These are phyloP conservation scores for Holocentrus rufus DNA, from an alignment of 2,797 vertebrate genomes.

Conservation along the genomic window DNA sequence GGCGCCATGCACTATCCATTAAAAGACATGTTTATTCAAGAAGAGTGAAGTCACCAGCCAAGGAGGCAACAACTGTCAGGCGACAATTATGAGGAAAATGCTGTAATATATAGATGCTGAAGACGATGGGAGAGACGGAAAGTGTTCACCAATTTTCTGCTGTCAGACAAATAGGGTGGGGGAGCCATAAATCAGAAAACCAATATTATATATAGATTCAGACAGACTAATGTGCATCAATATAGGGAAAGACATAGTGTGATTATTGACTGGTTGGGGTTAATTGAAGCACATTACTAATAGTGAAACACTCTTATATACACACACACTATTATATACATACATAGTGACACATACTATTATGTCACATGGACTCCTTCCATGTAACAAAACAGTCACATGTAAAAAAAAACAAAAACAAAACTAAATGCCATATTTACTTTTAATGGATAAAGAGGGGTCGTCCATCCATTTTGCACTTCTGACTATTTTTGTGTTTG, in stretches of 20 bases:
- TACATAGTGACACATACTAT: too few species aligned
- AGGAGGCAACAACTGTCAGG: neutral
- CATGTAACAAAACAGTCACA: too few species aligned
- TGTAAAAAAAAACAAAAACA: slow-evolving; percentile 10
- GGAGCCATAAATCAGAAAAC: slow-evolving; percentile 26
- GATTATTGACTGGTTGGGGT: slow-evolving; percentile 61
- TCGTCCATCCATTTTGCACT: too few species aligned
- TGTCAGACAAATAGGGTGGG: slow-evolving; percentile 33
- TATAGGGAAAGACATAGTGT: slow-evolving; percentile 39
- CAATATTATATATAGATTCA: slow-evolving; percentile 24
- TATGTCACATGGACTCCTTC: too few species aligned
- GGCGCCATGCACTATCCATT: slow-evolving; percentile 28
- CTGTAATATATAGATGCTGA: neutral
- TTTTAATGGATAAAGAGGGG: slow-evolving; percentile 37
- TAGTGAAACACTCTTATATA: too few species aligned
- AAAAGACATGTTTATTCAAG: slow-evolving; percentile 36
- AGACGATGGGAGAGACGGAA: slow-evolving; percentile 19
- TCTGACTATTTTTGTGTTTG: too few species aligned
- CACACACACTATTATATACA: too few species aligned
- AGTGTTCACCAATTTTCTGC: slow-evolving; percentile 41
- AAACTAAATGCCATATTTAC: slow-evolving; percentile 56
- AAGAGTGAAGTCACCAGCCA: slow-evolving; percentile 39
- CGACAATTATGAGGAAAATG: too few species aligned
- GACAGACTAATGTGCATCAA: slow-evolving; percentile 39
- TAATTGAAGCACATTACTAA: too few species aligned